Evolutionary conservation across 2,113 vertebrate genomes (phyloP).

Genomic region (Phyllopteryx taeniolatus): DNA sequence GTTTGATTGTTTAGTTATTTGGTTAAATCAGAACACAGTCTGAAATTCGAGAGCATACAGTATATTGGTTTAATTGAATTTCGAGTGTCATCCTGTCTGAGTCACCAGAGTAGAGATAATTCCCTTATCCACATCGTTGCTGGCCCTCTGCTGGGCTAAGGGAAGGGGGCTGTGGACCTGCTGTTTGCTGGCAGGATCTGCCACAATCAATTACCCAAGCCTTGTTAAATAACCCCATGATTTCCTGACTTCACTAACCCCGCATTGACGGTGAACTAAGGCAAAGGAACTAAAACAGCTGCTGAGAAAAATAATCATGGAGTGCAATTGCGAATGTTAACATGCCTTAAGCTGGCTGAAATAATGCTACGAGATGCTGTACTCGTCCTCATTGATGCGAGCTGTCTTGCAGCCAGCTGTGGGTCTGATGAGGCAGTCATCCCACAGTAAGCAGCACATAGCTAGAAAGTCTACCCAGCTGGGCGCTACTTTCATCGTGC

Average conservation of each 20-base stretch:
- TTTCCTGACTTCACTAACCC: conserved; percentile 57
- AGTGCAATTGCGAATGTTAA: conserved; percentile 46
- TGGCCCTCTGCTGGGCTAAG: conserved; percentile 71
- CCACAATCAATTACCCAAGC: conserved; percentile 76
- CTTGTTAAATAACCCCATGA: conserved; percentile 63
- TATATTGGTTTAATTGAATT: conserved; percentile 72
- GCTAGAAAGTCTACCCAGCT: conserved; percentile 22
- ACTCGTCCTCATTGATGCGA: conserved; percentile 14
- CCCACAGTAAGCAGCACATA: conserved; percentile 26
- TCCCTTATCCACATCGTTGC: conserved; percentile 73
- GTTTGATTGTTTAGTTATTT: too few relatives aligned
- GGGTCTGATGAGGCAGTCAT: conserved; percentile 26
- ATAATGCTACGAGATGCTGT: conserved; percentile 43
- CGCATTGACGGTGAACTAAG: conserved; percentile 36
- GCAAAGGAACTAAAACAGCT: conserved; percentile 39
- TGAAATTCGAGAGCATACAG: conserved; percentile 47
- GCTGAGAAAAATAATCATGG: conserved; percentile 41
- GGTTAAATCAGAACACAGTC: background rate
- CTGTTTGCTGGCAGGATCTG: conserved; percentile 74
- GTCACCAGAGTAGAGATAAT: conserved; percentile 73
- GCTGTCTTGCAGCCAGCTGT: conserved; percentile 10
- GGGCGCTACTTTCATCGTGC: conserved; percentile 57
- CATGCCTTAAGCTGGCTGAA: conserved; percentile 57
- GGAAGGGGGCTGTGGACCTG: conserved; percentile 59
- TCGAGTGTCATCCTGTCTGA: conserved; percentile 57